These are phyloP conservation scores for Cinara cedri DNA, from an alignment of 2,888 invertebrate genomes.

Conservation along the genomic window DNA sequence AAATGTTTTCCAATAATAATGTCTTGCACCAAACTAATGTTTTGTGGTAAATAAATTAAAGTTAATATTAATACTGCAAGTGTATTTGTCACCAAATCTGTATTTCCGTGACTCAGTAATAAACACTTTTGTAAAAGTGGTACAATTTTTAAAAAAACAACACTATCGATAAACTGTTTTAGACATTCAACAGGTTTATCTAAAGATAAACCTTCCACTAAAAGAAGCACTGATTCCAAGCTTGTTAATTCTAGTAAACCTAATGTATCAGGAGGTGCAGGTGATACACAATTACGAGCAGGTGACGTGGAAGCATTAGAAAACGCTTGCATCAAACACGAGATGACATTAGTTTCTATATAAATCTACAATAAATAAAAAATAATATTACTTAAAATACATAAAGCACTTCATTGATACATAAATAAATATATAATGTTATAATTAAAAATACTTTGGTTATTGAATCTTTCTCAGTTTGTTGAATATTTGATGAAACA, in stretches of 20 bases:
- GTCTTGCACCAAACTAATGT: slow-evolving; percentile 76
- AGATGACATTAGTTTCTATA: slow-evolving; percentile 45
- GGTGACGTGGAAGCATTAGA: slow-evolving; percentile 35
- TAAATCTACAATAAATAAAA: slow-evolving; percentile 30
- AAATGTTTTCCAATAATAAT: slow-evolving; percentile 66
- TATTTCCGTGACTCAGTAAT: slow-evolving; percentile 37
- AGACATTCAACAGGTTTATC: slow-evolving; percentile 48
- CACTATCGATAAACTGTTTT: slow-evolving; percentile 37
- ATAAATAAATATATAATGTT: neutral
- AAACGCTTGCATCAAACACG: slow-evolving; percentile 45
- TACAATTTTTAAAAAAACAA: slow-evolving; percentile 25
- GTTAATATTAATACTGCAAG: slow-evolving; percentile 47
- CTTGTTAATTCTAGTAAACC: slow-evolving; percentile 39
- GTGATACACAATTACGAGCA: slow-evolving; percentile 45
- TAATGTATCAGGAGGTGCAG: slow-evolving; percentile 22
- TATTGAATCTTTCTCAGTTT: slow-evolving; percentile 65
- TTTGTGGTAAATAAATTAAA: slow-evolving; percentile 68
- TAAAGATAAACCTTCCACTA: slow-evolving; percentile 47
- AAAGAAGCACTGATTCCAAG: slow-evolving; percentile 37
- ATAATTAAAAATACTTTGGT: slow-evolving; percentile 29
- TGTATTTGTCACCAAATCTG: slow-evolving; percentile 41
- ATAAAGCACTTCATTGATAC: neutral
- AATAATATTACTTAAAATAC: neutral
- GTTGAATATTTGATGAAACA: slow-evolving; percentile 65
- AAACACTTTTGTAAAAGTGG: slow-evolving; percentile 43